Conservation (phyloP, 2,113 vertebrate genomes). For the Cairina moschata region DNA sequence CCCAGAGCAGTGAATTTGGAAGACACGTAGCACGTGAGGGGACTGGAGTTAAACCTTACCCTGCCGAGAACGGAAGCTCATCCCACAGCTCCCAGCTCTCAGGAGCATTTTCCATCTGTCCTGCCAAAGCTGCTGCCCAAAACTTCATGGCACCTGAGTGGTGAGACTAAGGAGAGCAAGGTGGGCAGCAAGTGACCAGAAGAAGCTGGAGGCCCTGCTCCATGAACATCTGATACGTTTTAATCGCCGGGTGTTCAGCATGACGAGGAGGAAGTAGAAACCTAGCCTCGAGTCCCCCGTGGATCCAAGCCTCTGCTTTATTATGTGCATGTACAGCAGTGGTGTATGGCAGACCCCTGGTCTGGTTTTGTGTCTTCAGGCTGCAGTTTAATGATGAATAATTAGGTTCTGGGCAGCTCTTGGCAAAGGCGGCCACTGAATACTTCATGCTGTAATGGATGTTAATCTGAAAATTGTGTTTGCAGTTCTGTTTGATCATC, state of each 20-base stretch:
- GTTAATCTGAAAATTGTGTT: conserved; percentile 68
- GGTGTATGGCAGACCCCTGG: conserved; percentile 45
- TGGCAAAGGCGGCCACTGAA: conserved; percentile 55
- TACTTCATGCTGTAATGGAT: conserved; percentile 56
- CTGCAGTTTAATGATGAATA: conserved; percentile 71
- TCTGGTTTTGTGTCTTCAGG: conserved; percentile 68
- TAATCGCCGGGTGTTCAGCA: background rate
- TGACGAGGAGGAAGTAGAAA: conserved; percentile 8
- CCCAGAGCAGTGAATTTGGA: background rate
- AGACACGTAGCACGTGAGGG: rapidly evolving
- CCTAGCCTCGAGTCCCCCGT: background rate
- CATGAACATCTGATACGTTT: background rate
- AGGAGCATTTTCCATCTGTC: background rate
- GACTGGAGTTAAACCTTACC: rapidly evolving
- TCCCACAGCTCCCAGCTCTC: background rate
- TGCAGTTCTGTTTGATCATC: conserved; percentile 60
- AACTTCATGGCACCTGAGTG: rapidly evolving
- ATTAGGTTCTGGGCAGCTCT: conserved; percentile 63
- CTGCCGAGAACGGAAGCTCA: background rate
- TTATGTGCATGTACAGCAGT: background rate
- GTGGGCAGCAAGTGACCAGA: background rate
- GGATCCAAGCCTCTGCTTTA: conserved; percentile 3
- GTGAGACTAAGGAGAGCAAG: background rate
- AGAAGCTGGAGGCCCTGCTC: background rate
- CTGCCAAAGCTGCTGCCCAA: background rate